Evolutionary conservation across 2,888 invertebrate genomes (phyloP).

Genomic region (Euclidia mi): DNA sequence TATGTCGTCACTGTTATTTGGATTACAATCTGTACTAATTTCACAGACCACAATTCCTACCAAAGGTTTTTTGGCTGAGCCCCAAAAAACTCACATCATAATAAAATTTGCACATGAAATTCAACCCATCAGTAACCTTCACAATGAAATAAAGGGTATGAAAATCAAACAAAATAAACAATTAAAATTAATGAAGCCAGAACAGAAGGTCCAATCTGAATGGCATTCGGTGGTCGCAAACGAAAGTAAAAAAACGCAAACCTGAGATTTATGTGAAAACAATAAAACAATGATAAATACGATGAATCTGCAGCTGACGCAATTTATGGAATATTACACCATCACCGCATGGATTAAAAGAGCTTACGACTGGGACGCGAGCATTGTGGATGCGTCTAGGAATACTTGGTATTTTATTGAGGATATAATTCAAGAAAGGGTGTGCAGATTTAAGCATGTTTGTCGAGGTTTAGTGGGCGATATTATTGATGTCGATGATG

Average conservation of each 20-base stretch:
- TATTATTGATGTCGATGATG: no score
- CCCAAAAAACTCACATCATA: no score
- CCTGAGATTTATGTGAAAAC: conserved; percentile 69
- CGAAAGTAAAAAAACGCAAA: conserved; percentile 47
- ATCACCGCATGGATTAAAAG: conserved; percentile 57
- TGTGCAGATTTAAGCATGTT: no score
- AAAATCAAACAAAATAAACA: conserved; percentile 43
- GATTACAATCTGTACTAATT: no score
- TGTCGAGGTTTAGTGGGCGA: no score
- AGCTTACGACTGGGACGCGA: conserved; percentile 22
- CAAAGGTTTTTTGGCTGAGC: no score
- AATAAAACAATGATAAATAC: conserved; percentile 69
- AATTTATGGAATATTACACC: conserved; percentile 65
- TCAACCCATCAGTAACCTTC: neutral
- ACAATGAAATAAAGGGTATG: conserved; percentile 6
- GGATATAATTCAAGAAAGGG: no score
- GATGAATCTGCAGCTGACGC: conserved; percentile 61
- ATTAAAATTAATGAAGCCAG: conserved; percentile 51
- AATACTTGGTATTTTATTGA: neutral
- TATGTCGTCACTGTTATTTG: no score
- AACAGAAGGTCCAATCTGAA: conserved; percentile 35
- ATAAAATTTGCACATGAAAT: no score
- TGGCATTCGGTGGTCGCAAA: conserved; percentile 32
- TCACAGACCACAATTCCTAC: no score
- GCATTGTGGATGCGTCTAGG: conserved; percentile 1